Evolutionary conservation across 2,888 invertebrate species (phyloP).

Genomic region (Fabriciana adippe): DNA sequence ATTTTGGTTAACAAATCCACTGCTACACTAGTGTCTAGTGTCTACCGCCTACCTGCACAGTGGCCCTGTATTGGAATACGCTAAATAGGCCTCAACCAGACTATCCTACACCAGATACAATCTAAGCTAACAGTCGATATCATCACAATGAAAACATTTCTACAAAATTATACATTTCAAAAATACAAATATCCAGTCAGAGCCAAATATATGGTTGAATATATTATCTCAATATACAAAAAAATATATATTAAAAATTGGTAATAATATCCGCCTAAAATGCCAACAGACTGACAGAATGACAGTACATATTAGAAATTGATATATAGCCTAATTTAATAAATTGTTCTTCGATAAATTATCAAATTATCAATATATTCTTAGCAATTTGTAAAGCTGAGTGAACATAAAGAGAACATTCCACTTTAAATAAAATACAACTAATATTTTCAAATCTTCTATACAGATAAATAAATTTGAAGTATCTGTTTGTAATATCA

Average conservation of each 20-base stretch:
- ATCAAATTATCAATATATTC: too few relatives aligned
- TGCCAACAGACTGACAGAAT: too few relatives aligned
- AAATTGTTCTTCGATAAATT: too few relatives aligned
- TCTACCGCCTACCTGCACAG: slow-evolving; percentile 13
- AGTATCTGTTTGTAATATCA: too few relatives aligned
- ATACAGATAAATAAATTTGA: too few relatives aligned
- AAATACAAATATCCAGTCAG: slow-evolving; percentile 12
- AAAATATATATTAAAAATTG: not conserved
- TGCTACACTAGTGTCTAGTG: slow-evolving; percentile 23
- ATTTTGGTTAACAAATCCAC: not conserved
- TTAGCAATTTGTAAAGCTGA: too few relatives aligned
- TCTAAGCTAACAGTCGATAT: slow-evolving; percentile 27
- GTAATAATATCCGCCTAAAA: too few relatives aligned
- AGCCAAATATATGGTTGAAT: slow-evolving; percentile 1
- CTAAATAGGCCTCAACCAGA: slow-evolving; percentile 28
- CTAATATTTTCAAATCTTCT: too few relatives aligned
- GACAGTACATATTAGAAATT: too few relatives aligned
- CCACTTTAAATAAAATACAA: too few relatives aligned
- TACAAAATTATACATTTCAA: slow-evolving; percentile 18
- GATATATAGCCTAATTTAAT: too few relatives aligned
- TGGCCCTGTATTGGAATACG: slow-evolving; percentile 28
- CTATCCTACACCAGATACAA: slow-evolving; percentile 16
- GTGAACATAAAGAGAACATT: too few relatives aligned
- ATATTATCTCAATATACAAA: not conserved
- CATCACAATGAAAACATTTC: slow-evolving; percentile 26